Conservation (phyloP, 2,797 vertebrate species). For the Bradypodion pumilum region DNA sequence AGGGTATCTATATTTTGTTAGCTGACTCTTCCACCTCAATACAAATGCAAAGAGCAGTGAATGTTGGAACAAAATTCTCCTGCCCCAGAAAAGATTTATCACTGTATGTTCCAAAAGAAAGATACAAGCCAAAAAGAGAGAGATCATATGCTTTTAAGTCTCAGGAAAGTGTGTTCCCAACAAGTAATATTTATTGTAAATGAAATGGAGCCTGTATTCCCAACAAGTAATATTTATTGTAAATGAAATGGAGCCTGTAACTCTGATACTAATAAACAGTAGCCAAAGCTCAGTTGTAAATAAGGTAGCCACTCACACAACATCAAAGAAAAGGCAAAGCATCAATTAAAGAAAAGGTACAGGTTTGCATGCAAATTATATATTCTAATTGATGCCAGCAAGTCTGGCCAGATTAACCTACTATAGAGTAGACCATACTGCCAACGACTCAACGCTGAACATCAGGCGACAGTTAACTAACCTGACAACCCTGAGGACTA, state of each 20-base stretch:
- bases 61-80: not conserved
- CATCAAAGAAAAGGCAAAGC: not conserved
- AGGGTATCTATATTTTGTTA: slow-evolving; percentile 32
- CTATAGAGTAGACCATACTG: too few species aligned
- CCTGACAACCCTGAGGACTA: too few species aligned
- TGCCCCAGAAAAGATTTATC: not conserved
- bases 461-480: too few species aligned
- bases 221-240: not conserved
- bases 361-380: not conserved
- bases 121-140: slow-evolving; percentile 8
- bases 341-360: not conserved
- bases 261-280: not conserved
- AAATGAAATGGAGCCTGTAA: not conserved
- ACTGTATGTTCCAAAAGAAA: not conserved
- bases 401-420: too few species aligned
- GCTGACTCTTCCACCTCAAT: slow-evolving; percentile 20
- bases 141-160: not conserved
- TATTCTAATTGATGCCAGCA: slow-evolving; percentile 1
- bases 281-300: not conserved
- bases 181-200: not conserved
- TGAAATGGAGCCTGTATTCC: not conserved
- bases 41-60: not conserved
- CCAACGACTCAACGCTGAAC: too few species aligned
- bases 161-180: not conserved
- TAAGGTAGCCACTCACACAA: not conserved